phyloP scores from a whole-genome alignment of 2,888 invertebrate species.

The Seira ritae region DNA sequence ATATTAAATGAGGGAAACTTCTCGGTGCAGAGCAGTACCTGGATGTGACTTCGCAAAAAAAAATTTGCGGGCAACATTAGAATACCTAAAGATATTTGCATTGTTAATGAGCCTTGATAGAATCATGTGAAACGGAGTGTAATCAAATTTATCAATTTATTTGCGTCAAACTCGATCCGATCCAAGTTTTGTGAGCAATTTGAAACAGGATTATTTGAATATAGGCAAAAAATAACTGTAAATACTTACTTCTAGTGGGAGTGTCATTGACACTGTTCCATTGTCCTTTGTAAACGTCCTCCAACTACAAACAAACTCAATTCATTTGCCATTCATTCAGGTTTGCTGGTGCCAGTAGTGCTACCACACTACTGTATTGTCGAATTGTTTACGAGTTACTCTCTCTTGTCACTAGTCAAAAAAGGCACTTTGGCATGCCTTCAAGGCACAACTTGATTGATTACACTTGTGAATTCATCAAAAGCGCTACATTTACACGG shows the following conservation, averaged over 20 bases:
- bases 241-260: not conserved
- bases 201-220: too few relatives aligned
- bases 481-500: too few relatives aligned
- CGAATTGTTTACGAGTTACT: not conserved
- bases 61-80: too few relatives aligned
- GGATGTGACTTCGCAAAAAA: not conserved
- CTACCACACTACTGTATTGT: not conserved
- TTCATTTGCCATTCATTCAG: not conserved
- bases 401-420: not conserved
- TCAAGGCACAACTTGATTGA: slow-evolving; percentile 37
- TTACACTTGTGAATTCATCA: slow-evolving; percentile 34
- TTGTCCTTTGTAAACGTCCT: not conserved
- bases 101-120: too few relatives aligned
- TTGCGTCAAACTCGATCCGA: too few relatives aligned
- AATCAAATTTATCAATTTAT: too few relatives aligned
- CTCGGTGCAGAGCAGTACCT: not conserved
- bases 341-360: not conserved
- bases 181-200: too few relatives aligned
- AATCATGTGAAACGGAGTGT: too few relatives aligned
- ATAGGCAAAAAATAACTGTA: too few relatives aligned
- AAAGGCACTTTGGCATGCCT: slow-evolving; percentile 23
- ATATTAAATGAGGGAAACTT: not conserved
- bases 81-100: too few relatives aligned
- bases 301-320: not conserved
- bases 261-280: not conserved